Percentiles rank a stretch among this genome's conserved stretches.
phyloP scores from a whole-genome alignment of 2,113 vertebrate species.

The Thermophis baileyi region DNA sequence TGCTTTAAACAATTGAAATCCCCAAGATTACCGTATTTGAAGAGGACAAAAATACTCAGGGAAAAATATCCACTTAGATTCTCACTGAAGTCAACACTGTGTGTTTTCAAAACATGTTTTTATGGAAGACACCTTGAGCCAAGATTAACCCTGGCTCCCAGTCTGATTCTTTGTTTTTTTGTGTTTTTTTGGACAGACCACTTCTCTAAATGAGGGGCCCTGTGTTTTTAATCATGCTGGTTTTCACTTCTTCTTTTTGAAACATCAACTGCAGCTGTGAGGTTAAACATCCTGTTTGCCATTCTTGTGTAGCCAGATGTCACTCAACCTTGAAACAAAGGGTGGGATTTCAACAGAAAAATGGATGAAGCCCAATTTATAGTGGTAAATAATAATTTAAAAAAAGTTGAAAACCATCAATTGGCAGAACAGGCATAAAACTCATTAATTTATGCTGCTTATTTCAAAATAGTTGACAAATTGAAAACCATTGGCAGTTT shows the following conservation, averaged over 20 bases:
- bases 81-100: not conserved
- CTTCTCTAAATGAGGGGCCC: not conserved
- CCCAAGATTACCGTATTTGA: no score
- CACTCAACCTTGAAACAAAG: not conserved
- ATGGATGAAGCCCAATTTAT: not conserved
- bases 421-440: not conserved
- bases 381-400: not conserved
- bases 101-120: not conserved
- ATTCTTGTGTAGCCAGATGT: not conserved
- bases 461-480: not conserved
- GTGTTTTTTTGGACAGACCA: not conserved
- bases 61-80: not conserved
- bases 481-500: not conserved
- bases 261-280: not conserved
- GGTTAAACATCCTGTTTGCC: not conserved
- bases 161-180: not conserved
- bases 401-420: not conserved
- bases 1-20: not conserved
- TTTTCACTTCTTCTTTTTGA: not conserved
- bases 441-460: not conserved
- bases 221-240: not conserved
- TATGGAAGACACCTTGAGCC: not conserved
- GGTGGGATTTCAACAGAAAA: not conserved
- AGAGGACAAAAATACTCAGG: no score
- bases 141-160: not conserved